phyloP scores from a whole-genome alignment of 2,113 vertebrate species.

The Melanerpes aurifrons region DNA sequence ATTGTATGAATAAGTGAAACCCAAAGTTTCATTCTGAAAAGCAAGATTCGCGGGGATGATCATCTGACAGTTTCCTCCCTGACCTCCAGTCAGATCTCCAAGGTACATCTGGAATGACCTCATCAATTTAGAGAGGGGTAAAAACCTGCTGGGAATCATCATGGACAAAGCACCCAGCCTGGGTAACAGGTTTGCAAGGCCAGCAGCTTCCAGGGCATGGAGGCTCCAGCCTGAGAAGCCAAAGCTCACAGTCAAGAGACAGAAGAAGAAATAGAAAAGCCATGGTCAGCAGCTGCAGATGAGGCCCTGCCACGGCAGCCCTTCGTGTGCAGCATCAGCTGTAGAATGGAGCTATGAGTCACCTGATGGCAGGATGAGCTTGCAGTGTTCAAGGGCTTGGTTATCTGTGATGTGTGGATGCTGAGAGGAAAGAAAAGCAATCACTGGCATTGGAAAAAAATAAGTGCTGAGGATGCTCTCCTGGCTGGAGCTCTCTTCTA shows the following conservation, averaged over 20 bases:
- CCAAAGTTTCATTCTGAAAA: not conserved
- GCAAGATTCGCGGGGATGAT: not conserved
- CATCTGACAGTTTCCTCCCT: not conserved
- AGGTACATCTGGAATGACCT: not conserved
- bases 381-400: not conserved
- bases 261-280: not conserved
- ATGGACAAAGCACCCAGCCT: not conserved
- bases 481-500: not conserved
- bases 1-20: not conserved
- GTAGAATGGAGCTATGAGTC: not conserved
- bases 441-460: not conserved
- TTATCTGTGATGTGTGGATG: not conserved
- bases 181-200: not conserved
- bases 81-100: not conserved
- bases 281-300: not conserved
- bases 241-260: not conserved
- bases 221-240: not conserved
- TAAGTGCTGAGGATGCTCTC: not conserved
- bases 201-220: not conserved
- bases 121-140: accelerated
- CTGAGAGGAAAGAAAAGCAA: not conserved
- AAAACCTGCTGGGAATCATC: not conserved
- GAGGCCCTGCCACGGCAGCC: not conserved
- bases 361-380: not conserved
- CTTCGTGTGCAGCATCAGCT: not conserved